Evolutionary conservation across 1,140 invertebrate genomes (phyloP), one percentile per base, ranked within the genome.

Genomic region (Orius laevigatus): DNA sequence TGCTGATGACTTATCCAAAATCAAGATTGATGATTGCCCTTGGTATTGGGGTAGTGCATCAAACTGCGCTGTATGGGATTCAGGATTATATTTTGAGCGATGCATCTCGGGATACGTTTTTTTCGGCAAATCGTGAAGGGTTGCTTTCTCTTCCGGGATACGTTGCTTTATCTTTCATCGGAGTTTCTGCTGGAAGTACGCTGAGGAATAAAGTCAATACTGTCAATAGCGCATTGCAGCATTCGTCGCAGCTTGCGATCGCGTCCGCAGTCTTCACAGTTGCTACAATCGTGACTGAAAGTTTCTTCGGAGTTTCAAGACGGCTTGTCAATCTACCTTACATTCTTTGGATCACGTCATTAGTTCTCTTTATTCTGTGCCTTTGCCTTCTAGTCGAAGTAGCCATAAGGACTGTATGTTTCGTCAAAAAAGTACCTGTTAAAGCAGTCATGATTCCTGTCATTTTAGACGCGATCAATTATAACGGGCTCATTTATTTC

Each of bases 51-150:
- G 46, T 66, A 3, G 51, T 76, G 48, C 85, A 94, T 62, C 82
- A 95, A 61, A 63, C 73, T 41, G 50, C 74, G 0, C 60, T 94
- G 12, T 70, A 66, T 46, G 76, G 76, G 6, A 59, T 89, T 6
- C 70, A 77, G 40, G 56, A 75, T 2, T 92, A 80, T 71, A 74
- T 94, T 10, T 70, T 92, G 39, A 69, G 72, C 50, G 65, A 73
- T 35, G 57, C 62, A 9, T 61, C 66, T 0, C 65, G 76, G 42
- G 60, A 64, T 18, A 73, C 72, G 56, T 71, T 92, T 42, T 36
- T 94, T 0, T 68, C 74, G 49, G 81, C 88, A 1, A 97, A 97
- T 64, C 73, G 86, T 54, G 92, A 96, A 70, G 92, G 92, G 0
- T 67, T 96, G 34, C 72, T 78, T 31, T 92, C 91, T 1, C 67